Conservation (phyloP, 2,797 vertebrate genomes). For the Cygnus olor region DNA sequence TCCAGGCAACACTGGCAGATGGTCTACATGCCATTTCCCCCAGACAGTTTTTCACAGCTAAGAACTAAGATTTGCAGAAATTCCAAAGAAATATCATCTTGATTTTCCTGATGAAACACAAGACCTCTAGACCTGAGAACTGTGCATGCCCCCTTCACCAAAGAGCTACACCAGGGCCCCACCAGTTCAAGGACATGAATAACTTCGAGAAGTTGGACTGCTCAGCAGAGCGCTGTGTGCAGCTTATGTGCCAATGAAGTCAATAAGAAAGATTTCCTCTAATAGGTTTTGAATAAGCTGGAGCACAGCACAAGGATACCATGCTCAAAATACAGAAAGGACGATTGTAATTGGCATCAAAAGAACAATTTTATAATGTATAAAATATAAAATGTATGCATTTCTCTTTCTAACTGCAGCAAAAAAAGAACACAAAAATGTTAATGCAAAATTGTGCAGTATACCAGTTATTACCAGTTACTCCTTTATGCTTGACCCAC, state of each 20-base stretch:
- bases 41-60: not conserved
- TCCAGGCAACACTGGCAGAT: not conserved
- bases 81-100: not conserved
- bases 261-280: slow-evolving; percentile 8
- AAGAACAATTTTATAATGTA: not conserved
- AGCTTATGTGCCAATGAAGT: not conserved
- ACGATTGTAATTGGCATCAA: not conserved
- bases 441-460: fast-evolving
- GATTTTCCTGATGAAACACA: not conserved
- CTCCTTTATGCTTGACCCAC: too few species aligned
- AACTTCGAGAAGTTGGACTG: not conserved
- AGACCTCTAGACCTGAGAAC: not conserved
- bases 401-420: not conserved
- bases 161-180: not conserved
- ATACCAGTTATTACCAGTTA: not conserved
- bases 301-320: not conserved
- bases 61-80: not conserved
- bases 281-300: not conserved
- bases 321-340: not conserved
- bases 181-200: fast-evolving
- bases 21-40: not conserved
- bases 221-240: not conserved
- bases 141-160: fast-evolving
- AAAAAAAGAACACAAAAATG: not conserved
- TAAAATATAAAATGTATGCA: fast-evolving